Evolutionary conservation across 2,113 vertebrate species (phyloP), one percentile per base, ranked within the genome.

Genomic region (Cyrtonyx montezumae): DNA sequence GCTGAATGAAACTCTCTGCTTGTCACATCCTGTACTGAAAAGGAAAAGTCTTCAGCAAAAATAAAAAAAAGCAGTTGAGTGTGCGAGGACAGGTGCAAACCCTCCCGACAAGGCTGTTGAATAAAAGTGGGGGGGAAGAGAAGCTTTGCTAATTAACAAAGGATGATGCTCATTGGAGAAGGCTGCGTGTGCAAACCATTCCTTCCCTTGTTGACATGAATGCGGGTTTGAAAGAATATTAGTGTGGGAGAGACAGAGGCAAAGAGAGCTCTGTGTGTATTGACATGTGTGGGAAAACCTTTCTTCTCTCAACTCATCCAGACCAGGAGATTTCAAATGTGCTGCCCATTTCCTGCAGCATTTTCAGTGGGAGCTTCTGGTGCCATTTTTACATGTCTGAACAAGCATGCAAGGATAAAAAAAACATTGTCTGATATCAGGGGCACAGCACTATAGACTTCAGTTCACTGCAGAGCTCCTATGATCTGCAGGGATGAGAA

Each of bases 31-130:
- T 59, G 1, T 36, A 22, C 20, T 51, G 78, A 84, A 73, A 85
- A 65, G 43, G 20, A 87, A 70, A 80, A 90, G 42, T 66, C 79
- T 91, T 79, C 23, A 84, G 77, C 58, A 92, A 66, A 83, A 87
- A 53, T 8, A 42, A 28, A 67, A 67, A 37, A 49, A 86, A 58
- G 32, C 53, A 89, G 18, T 67, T 75, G 80, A 79, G n/a, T 62
- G 22, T 70, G 76, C 96, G 70, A 90, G 34, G 63, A 82, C 69
- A 70, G 73, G 66, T 81, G 65, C 11, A 58, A 80, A 71, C 0
- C 3, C 43, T 92, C 43, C 65, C 84, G 66, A 73, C 17, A 62
- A 62, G 22, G 42, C 42, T 79, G 45, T 0, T 0, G 1, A 90
- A 88, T 77, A 84, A 93, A 86, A 56, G 51, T 16, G 2, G 5